Percentiles rank a stretch among this genome's conserved stretches.
Evolutionary conservation across 1,140 invertebrate genomes (phyloP).

Genomic region (Drosophila guanche): DNA sequence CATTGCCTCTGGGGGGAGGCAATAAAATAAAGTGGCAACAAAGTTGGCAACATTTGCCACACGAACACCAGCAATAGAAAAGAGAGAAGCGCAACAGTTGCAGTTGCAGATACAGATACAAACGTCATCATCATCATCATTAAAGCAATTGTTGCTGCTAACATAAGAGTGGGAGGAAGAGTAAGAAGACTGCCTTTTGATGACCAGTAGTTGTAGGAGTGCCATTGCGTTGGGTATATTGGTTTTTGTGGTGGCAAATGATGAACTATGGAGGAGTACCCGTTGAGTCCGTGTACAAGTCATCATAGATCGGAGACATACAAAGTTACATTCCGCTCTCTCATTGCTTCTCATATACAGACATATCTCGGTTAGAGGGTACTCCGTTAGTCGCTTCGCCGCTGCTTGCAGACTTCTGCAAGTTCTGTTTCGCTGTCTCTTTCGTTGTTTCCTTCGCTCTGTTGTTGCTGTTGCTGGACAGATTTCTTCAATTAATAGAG

Average conservation of each 20-base stretch:
- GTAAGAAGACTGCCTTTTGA: neutral
- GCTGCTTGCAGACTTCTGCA: accelerated
- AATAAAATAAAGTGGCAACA: constrained; percentile 80
- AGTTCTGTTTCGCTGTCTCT: no score
- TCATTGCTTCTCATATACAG: no score
- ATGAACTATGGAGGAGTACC: no score
- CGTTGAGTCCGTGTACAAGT: no score
- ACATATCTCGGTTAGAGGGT: no score
- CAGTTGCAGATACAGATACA: constrained; percentile 16
- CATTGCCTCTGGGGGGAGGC: constrained; percentile 62
- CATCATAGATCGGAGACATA: no score
- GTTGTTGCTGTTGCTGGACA: constrained; percentile 32
- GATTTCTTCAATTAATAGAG: constrained; percentile 3
- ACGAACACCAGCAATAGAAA: constrained; percentile 39
- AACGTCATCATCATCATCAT: constrained; percentile 22
- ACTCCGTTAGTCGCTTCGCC: no score
- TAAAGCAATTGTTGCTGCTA: constrained; percentile 19
- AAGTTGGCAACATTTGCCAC: constrained; percentile 43
- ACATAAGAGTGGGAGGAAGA: no score
- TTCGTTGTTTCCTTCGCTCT: no score
- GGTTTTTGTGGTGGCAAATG: no score
- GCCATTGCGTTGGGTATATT: no score
- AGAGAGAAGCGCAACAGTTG: constrained; percentile 35
- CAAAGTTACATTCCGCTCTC: neutral
- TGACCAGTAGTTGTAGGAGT: no score